Conservation (phyloP, 2,888 invertebrate species). For the Steinernema carpocapsae region DNA sequence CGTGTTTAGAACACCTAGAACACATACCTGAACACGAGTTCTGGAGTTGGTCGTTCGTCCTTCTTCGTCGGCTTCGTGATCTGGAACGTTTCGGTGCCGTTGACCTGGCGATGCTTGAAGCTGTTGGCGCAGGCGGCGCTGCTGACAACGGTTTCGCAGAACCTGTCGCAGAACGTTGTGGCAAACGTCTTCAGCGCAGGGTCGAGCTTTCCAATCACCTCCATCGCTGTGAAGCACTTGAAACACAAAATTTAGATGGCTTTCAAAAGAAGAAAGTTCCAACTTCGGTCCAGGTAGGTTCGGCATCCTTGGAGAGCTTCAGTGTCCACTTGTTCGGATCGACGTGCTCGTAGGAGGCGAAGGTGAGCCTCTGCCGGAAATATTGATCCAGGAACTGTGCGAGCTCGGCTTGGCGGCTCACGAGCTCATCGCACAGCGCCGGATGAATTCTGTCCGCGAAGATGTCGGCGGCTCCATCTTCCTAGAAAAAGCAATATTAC, state of each 20-base stretch:
- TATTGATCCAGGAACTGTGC: slow-evolving; percentile 37
- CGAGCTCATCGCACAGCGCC: slow-evolving; percentile 34
- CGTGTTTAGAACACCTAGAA: not conserved
- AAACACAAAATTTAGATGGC: not conserved
- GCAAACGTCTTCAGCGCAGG: slow-evolving; percentile 44
- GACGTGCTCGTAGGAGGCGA: slow-evolving; percentile 24
- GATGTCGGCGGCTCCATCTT: slow-evolving; percentile 1
- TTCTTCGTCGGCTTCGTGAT: not conserved
- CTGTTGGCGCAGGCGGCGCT: slow-evolving; percentile 42
- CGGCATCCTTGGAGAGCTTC: slow-evolving; percentile 2
- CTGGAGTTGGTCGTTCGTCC: not conserved
- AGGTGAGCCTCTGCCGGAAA: slow-evolving; percentile 30
- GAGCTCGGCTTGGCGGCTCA: slow-evolving; percentile 37
- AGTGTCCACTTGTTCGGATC: slow-evolving; percentile 16
- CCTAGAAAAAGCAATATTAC: not conserved
- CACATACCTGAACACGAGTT: not conserved
- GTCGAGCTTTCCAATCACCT: slow-evolving; percentile 45
- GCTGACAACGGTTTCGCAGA: slow-evolving; percentile 80
- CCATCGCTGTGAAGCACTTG: slow-evolving; percentile 51
- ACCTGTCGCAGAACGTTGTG: slow-evolving; percentile 70
- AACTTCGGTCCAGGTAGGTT: not conserved
- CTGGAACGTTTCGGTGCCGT: not conserved
- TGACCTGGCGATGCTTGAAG: slow-evolving; percentile 4
- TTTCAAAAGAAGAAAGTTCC: not conserved
- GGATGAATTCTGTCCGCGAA: slow-evolving; percentile 41